Conservation (phyloP, 2,797 vertebrate genomes). For the Anniella stebbinsi region DNA sequence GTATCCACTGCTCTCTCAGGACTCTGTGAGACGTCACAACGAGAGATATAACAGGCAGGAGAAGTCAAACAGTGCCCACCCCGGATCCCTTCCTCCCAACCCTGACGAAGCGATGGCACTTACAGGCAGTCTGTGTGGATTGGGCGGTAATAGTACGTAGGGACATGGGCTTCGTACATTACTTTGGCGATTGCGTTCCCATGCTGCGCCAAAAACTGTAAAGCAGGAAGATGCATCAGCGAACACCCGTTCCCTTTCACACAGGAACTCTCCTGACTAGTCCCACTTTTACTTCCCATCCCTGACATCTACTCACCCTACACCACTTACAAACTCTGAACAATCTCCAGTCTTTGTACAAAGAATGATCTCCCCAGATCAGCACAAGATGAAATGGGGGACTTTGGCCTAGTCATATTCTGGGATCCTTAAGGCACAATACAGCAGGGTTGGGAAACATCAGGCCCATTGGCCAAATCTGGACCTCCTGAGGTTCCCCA, state of each 20-base stretch:
- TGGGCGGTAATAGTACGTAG: conserved; percentile 91
- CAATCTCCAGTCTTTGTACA: not conserved
- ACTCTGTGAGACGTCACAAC: conserved; percentile 76
- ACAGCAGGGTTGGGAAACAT: too few relatives aligned
- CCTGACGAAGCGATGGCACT: conserved; percentile 70
- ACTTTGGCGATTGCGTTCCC: conserved; percentile 85
- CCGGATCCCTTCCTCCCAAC: not conserved
- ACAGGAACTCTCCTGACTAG: not conserved
- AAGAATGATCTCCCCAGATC: not conserved
- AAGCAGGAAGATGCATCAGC: conserved; percentile 60
- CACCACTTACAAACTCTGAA: not conserved
- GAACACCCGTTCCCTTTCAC: conserved; percentile 38
- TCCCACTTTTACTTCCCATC: not conserved
- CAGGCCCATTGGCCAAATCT: too few relatives aligned
- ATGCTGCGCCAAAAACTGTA: conserved; percentile 86
- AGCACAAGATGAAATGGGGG: not conserved
- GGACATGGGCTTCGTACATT: conserved; percentile 86
- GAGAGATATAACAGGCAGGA: not conserved
- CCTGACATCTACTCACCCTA: not conserved
- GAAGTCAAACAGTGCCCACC: conserved; percentile 25
- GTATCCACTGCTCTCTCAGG: conserved; percentile 91
- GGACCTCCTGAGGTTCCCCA: too few relatives aligned
- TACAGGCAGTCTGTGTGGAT: conserved; percentile 89
- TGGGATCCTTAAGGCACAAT: not conserved
- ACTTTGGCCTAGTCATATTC: not conserved